A percentile compares a stretch with the other conserved stretches of the same genome.
Conservation (phyloP, 2,888 invertebrate genomes). For the Eilema sororculum region DNA sequence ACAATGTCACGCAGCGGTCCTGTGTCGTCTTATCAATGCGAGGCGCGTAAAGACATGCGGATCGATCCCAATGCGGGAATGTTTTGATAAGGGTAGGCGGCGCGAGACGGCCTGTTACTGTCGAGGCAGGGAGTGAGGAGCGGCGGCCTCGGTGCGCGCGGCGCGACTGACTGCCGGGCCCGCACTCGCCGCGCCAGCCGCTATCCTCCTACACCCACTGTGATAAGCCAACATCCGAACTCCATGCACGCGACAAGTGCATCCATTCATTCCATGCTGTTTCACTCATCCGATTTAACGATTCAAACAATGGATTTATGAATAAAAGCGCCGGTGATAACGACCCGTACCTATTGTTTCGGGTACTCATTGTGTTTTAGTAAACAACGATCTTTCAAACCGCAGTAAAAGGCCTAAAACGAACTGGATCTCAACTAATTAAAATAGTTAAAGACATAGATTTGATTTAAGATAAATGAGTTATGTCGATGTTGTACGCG, state of each 20-base stretch:
- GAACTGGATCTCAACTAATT: slow-evolving; percentile 27
- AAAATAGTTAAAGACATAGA: background rate
- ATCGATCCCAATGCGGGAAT: slow-evolving; percentile 81
- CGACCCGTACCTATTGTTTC: slow-evolving; percentile 49
- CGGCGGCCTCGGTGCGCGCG: slow-evolving; percentile 73
- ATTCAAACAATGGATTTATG: slow-evolving; percentile 57
- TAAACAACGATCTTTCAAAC: slow-evolving; percentile 33
- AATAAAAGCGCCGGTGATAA: slow-evolving; percentile 50
- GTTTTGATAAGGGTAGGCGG: slow-evolving; percentile 75
- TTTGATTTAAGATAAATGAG: background rate
- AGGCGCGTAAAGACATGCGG: slow-evolving; percentile 72
- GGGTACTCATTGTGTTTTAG: slow-evolving; percentile 37
- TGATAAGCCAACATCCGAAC: slow-evolving; percentile 53
- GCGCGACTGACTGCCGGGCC: slow-evolving; percentile 69
- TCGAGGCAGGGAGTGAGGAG: slow-evolving; percentile 48
- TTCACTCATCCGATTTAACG: slow-evolving; percentile 55
- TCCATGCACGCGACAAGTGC: slow-evolving; percentile 69
- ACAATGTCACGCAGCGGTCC: slow-evolving; percentile 72
- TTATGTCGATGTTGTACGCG: too few relatives aligned
- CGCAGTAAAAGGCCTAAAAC: slow-evolving; percentile 18
- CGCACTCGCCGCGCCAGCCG: slow-evolving; percentile 31
- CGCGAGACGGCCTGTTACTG: slow-evolving; percentile 36
- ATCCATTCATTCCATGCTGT: slow-evolving; percentile 70
- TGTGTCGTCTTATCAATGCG: slow-evolving; percentile 67
- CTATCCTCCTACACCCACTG: slow-evolving; percentile 45